Evolutionary conservation across 1,140 invertebrate genomes (phyloP).

Genomic region (Drosophila athabasca): DNA sequence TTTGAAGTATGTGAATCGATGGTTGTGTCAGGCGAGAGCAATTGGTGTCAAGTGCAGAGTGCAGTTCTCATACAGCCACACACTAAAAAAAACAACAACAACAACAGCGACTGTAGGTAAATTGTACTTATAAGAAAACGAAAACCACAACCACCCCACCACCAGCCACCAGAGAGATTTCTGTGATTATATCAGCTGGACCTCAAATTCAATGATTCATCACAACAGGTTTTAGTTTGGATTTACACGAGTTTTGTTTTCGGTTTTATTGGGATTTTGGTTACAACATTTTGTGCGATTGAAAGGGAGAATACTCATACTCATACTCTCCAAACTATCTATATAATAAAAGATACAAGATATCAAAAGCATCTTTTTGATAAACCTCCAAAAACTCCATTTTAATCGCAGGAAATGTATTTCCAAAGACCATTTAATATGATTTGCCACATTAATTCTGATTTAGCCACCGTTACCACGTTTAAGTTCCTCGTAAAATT

Average conservation of each 20-base stretch:
- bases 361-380: too few relatives aligned
- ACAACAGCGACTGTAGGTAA: constrained; percentile 62
- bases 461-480: constrained; percentile 12
- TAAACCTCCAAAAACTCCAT: background rate
- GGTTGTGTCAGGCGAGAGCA: constrained; percentile 63
- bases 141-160: constrained; percentile 14
- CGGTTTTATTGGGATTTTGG: background rate
- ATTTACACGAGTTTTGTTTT: constrained; percentile 34
- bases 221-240: constrained; percentile 14
- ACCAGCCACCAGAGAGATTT: constrained; percentile 26
- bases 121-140: constrained; percentile 39
- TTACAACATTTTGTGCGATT: constrained; percentile 17
- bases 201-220: constrained; percentile 23
- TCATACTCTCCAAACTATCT: too few relatives aligned
- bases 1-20: constrained; percentile 28
- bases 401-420: too few relatives aligned
- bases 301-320: too few relatives aligned
- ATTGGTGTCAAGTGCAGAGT: constrained; percentile 51
- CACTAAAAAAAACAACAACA: constrained; percentile 16
- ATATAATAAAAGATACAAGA: too few relatives aligned
- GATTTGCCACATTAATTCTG: constrained; percentile 44
- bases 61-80: constrained; percentile 51
- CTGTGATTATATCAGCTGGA: constrained; percentile 14
- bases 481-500: constrained; percentile 27
- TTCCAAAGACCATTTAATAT: background rate